Evolutionary conservation across 2,113 vertebrate species (phyloP).

Genomic region (Gallinago undulata): DNA sequence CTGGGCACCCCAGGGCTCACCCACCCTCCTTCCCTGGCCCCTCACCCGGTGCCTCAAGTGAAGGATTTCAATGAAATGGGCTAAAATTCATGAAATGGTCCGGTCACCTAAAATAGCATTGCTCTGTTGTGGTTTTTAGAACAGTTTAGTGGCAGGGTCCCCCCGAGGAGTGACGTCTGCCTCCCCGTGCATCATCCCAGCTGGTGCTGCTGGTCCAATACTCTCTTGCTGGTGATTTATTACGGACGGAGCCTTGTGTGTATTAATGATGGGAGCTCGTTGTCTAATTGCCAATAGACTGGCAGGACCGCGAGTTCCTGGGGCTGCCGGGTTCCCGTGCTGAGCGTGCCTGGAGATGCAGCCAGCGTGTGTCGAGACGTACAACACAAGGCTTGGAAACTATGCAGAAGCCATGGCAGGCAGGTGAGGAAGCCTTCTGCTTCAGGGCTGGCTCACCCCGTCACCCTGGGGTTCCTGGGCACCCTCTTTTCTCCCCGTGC

Average conservation of each 20-base stretch:
- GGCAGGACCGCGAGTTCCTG: neutral
- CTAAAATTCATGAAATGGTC: neutral
- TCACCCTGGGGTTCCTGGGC: fast-evolving
- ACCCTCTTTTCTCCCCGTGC: fast-evolving
- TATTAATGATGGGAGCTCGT: neutral
- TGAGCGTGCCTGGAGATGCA: neutral
- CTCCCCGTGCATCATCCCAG: fast-evolving
- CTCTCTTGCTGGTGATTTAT: neutral
- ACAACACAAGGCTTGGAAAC: neutral
- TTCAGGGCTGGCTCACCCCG: neutral
- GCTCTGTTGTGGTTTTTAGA: neutral
- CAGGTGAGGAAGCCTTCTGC: neutral
- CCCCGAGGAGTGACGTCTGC: neutral
- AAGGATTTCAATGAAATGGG: fast-evolving
- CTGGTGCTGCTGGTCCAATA: neutral
- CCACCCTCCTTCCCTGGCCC: neutral
- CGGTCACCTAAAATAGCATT: fast-evolving
- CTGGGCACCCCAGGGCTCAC: neutral
- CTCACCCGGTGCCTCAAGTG: neutral
- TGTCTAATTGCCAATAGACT: neutral
- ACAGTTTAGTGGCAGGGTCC: neutral
- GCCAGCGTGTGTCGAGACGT: neutral
- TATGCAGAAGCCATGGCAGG: neutral
- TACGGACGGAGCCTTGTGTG: neutral
- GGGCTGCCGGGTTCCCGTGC: neutral